A percentile compares a stretch with the other conserved stretches of the same genome.
Conservation (phyloP, 2,113 vertebrate genomes). For the Erythrolamprus reginae region DNA sequence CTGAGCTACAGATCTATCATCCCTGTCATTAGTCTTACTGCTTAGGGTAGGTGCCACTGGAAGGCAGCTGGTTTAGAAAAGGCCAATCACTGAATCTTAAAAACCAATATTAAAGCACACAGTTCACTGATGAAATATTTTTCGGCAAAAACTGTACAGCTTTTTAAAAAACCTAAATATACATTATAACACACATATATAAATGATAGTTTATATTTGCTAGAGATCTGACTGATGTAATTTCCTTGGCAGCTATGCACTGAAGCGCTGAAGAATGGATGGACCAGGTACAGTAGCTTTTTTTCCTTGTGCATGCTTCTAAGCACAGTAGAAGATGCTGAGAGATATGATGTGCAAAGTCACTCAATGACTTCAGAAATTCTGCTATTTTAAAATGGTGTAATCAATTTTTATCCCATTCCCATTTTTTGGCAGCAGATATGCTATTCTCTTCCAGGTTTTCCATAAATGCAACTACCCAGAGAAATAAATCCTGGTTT, state of each 20-base stretch:
- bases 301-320: background rate
- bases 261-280: conserved; percentile 51
- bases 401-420: background rate
- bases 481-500: background rate
- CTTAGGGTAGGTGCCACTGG: background rate
- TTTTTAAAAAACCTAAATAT: background rate
- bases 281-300: conserved; percentile 34
- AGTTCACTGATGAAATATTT: background rate
- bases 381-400: background rate
- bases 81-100: background rate
- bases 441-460: background rate
- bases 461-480: background rate
- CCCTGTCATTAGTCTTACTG: background rate
- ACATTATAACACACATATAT: too few species aligned
- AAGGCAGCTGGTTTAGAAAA: background rate
- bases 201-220: background rate
- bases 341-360: background rate
- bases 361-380: background rate
- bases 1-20: background rate
- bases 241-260: conserved; percentile 49
- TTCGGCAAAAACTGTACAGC: background rate
- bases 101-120: background rate
- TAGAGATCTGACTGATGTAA: background rate
- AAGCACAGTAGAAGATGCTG: background rate
- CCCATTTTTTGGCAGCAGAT: background rate